Conservation (phyloP, 2,888 invertebrate species). For the Ametastegia equiseti region DNA sequence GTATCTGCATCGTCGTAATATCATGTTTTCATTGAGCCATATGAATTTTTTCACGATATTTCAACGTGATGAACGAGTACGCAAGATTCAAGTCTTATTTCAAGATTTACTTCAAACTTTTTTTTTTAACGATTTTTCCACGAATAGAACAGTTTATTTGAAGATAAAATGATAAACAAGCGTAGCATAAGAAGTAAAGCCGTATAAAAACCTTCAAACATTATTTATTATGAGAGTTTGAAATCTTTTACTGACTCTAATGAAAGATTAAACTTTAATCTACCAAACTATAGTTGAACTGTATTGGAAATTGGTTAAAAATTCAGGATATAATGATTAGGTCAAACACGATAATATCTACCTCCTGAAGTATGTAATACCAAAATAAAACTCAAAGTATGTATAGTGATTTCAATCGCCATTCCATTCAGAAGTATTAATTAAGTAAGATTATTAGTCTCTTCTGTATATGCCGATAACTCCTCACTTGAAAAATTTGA, state of each 20-base stretch:
- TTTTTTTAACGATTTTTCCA: not conserved
- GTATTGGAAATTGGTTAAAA: conserved; percentile 20
- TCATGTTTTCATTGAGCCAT: conserved; percentile 19
- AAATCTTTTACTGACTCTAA: conserved; percentile 10
- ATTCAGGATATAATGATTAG: conserved; percentile 28
- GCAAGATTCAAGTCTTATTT: conserved; percentile 12
- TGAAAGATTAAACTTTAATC: conserved; percentile 34
- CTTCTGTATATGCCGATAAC: not conserved
- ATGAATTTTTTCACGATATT: conserved; percentile 5
- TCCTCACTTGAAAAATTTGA: not conserved
- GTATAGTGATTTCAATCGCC: not conserved
- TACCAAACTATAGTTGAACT: conserved; percentile 13
- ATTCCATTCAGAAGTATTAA: conserved; percentile 1
- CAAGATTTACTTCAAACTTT: conserved; percentile 20
- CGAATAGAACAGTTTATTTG: conserved; percentile 13
- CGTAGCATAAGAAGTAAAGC: conserved; percentile 38
- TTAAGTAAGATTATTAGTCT: conserved; percentile 30
- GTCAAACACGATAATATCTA: conserved; percentile 7
- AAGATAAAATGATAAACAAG: conserved; percentile 31
- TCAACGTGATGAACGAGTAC: conserved; percentile 11
- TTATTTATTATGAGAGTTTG: conserved; percentile 23
- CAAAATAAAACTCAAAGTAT: conserved; percentile 13
- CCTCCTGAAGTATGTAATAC: conserved; percentile 18
- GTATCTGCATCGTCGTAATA: conserved; percentile 13
- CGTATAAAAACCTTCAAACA: conserved; percentile 24